A percentile compares a stretch with the other conserved stretches of the same genome.
Evolutionary conservation across 2,797 vertebrate genomes (phyloP).

Genomic region (Sebastes flavidus): DNA sequence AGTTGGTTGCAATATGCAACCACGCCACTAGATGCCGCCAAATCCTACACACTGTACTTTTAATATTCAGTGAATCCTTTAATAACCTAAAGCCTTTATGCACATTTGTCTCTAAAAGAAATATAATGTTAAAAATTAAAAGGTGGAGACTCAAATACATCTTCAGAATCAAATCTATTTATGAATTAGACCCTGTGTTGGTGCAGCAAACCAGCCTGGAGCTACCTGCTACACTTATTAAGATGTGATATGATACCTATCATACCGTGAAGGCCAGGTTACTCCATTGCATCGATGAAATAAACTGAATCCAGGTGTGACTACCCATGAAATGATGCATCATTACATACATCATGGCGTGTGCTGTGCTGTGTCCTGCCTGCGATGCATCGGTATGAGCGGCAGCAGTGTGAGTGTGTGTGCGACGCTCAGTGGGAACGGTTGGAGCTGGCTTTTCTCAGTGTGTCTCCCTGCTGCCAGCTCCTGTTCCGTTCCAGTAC

Average conservation of each 20-base stretch:
- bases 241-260: conserved; percentile 8
- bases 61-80: background rate
- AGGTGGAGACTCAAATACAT: background rate
- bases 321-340: conserved; percentile 38
- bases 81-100: background rate
- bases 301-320: conserved; percentile 39
- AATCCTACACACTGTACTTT: too few species aligned
- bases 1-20: too few species aligned
- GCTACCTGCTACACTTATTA: background rate
- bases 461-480: conserved; percentile 70
- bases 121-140: background rate
- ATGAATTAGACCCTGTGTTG: background rate
- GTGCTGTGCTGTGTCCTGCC: conserved; percentile 20
- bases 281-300: background rate
- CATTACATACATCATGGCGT: conserved; percentile 34
- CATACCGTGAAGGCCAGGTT: conserved; percentile 19
- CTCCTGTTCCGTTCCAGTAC: conserved; percentile 78
- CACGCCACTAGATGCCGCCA: too few species aligned
- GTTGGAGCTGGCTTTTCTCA: conserved; percentile 73
- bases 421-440: conserved; percentile 74
- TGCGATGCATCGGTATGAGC: conserved; percentile 28
- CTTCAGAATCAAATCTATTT: background rate
- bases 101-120: background rate
- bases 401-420: background rate
- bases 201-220: background rate